Base-by-base conservation (phyloP, 2,888 invertebrate species). In the Drosophila cracens region DNA sequence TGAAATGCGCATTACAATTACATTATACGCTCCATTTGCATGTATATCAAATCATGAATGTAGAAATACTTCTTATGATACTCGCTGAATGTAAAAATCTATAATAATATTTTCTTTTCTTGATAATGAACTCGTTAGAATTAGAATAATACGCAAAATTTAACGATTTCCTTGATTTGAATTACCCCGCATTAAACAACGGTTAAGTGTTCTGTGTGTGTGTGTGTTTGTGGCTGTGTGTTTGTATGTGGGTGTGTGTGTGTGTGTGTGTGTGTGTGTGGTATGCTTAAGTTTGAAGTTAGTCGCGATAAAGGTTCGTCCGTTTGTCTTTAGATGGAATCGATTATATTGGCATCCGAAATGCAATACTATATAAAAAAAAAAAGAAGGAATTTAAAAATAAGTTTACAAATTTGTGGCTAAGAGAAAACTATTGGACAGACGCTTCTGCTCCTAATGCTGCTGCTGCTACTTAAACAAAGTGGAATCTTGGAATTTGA, bases 1-100 rank as follows among this genome's bases (percentile, higher is more conserved):
- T 72, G 68, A 85, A 85, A 90, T 85, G 89, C 90, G 89, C 61
- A 85, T 85, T 82, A 71, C 81, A 83, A 65, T 82, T 79, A 72
- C 64, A 75, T 76, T 67, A 69, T 72, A 61, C 76, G 73, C 65
- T 78, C 40, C 46, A 67, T 59, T 63, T 59, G 46, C 51, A 56
- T 71, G 70, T 62, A 74, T 62, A 74, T 75, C 57, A 69, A 71
- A 76, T 74, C 79, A 76, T 72, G 74, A 87, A 85, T 89, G 81
- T 83, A 74, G 85, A 90, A 87, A 91, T 87, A 91, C 87, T 81
- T 66, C 58, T 83, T 79, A 79, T 60, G 69, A 78, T 73, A 67
- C 69, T 63, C 74, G 57, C 67, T 65, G 43, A 70, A 60, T 53
- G 53, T 34, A 53, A 36, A 54, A 54, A 48, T 54, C 29, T 33